Evolutionary conservation across 2,113 vertebrate genomes (phyloP).

Genomic region (Chaenocephalus aceratus): DNA sequence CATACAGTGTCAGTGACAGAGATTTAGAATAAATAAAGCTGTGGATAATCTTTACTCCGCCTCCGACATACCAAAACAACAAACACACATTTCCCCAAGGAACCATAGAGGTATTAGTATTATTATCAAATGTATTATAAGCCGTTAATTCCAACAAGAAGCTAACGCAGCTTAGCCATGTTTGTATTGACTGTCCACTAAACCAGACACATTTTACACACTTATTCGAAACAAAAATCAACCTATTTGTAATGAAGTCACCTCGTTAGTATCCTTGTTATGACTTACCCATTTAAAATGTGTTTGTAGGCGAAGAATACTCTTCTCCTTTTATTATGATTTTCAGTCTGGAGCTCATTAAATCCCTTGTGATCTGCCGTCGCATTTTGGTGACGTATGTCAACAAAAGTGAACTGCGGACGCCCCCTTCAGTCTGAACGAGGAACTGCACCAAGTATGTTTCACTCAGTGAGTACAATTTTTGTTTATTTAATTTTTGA

Average conservation of each 20-base stretch:
- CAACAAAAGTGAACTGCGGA: background rate
- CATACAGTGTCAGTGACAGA: background rate
- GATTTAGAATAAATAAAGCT: background rate
- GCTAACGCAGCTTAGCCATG: background rate
- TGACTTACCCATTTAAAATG: constrained; percentile 45
- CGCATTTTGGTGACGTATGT: constrained; percentile 64
- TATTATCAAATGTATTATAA: background rate
- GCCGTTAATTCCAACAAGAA: background rate
- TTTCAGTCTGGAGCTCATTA: background rate
- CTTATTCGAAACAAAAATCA: background rate
- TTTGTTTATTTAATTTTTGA: too few relatives aligned
- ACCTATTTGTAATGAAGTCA: background rate
- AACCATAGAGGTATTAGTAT: background rate
- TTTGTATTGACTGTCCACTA: background rate
- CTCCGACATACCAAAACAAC: background rate
- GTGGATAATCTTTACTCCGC: background rate
- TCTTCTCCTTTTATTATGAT: background rate
- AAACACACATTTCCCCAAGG: too few relatives aligned
- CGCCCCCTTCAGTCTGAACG: constrained; percentile 22
- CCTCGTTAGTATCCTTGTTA: background rate
- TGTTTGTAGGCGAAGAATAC: accelerated
- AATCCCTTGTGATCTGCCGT: constrained; percentile 5
- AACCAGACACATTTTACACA: background rate
- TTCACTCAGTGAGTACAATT: background rate
- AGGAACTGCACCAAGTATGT: background rate